A percentile compares a stretch with the other conserved stretches of the same genome.
Conservation (phyloP, 2,888 invertebrate species). For the Andrena bicolor region DNA sequence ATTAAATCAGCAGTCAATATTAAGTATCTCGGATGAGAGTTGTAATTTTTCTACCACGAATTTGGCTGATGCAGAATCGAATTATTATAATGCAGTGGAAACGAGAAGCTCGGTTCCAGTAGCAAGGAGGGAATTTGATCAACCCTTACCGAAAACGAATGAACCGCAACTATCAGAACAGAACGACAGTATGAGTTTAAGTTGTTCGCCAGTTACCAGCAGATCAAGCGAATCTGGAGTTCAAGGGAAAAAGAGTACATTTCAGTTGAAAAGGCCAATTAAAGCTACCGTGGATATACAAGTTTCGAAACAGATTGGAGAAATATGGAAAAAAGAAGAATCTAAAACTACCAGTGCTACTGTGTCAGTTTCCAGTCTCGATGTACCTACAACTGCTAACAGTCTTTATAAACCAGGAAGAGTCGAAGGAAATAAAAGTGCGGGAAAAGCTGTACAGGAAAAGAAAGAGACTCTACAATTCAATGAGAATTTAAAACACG, state of each 20-base stretch:
- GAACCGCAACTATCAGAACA: slow-evolving; percentile 24
- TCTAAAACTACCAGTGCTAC: slow-evolving; percentile 19
- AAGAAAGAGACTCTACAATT: neutral
- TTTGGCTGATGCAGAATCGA: slow-evolving; percentile 7
- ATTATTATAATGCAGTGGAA: neutral
- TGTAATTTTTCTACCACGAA: slow-evolving; percentile 11
- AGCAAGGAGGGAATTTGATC: slow-evolving; percentile 2
- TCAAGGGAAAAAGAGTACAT: slow-evolving; percentile 71
- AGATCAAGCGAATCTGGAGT: slow-evolving; percentile 35
- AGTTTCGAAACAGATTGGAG: slow-evolving; percentile 74
- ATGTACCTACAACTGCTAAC: neutral
- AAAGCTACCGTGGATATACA: slow-evolving; percentile 74
- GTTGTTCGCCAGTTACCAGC: slow-evolving; percentile 7
- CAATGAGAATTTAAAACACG: neutral
- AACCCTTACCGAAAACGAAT: slow-evolving; percentile 7
- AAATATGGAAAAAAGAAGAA: slow-evolving; percentile 74
- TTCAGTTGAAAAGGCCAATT: slow-evolving; percentile 80
- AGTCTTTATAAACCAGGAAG: slow-evolving; percentile 10
- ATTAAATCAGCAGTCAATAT: slow-evolving; percentile 14
- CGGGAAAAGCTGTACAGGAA: neutral
- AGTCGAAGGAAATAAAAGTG: slow-evolving; percentile 17
- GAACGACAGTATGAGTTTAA: neutral
- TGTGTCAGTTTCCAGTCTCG: slow-evolving; percentile 1
- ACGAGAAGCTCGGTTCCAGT: neutral
- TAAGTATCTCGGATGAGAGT: slow-evolving; percentile 38